These are phyloP conservation scores for Cancer borealis DNA, from an alignment of 2,888 invertebrate species.

Conservation along the genomic window DNA sequence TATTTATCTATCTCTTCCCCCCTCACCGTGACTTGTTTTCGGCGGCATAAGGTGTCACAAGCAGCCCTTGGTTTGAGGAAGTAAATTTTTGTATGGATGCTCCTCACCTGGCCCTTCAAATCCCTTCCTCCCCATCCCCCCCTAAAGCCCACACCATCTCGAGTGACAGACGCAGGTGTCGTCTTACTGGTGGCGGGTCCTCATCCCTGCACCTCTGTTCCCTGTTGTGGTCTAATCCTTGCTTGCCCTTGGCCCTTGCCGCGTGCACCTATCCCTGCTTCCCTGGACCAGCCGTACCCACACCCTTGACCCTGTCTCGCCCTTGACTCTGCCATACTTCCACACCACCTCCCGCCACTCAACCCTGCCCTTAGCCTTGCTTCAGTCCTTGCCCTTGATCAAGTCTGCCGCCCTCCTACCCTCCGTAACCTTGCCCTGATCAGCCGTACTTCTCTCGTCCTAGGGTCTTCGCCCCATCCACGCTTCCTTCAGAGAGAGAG, in stretches of 20 bases:
- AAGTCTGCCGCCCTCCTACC: not conserved
- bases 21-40: not conserved
- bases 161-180: slow-evolving; percentile 1
- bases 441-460: not conserved
- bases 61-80: not conserved
- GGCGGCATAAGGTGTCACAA: not conserved
- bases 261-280: too few relatives aligned
- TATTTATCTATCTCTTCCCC: not conserved
- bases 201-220: not conserved
- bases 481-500: not conserved
- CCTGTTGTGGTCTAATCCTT: not conserved
- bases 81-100: not conserved
- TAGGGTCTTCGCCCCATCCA: not conserved
- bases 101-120: not conserved
- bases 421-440: not conserved
- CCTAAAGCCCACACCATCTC: not conserved
- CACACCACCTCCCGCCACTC: not conserved
- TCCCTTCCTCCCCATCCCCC: not conserved
- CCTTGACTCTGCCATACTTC: not conserved
- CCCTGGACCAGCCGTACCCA: too few relatives aligned
- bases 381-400: slow-evolving; percentile 1
- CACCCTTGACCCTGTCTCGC: not conserved
- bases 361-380: not conserved
- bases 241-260: not conserved
- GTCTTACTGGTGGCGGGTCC: not conserved